Conservation (phyloP, 2,888 invertebrate genomes). For the Lepidochrysops patricia region DNA sequence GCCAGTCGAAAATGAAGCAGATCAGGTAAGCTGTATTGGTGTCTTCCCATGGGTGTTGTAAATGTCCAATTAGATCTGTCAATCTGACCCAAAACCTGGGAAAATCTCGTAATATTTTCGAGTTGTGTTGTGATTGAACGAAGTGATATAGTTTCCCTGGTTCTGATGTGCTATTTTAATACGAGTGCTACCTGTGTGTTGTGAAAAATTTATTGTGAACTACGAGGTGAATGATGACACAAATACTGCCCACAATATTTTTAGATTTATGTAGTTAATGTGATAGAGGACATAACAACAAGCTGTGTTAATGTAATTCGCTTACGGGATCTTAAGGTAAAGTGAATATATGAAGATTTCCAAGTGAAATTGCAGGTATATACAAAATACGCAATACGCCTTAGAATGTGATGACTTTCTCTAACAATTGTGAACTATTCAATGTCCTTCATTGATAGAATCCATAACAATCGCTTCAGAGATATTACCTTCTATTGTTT, state of each 20-base stretch:
- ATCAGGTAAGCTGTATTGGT: conserved; percentile 62
- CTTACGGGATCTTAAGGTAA: not conserved
- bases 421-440: conserved; percentile 33
- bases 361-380: not conserved
- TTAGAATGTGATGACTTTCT: conserved; percentile 42
- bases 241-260: conserved; percentile 67
- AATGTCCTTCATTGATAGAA: conserved; percentile 39
- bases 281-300: conserved; percentile 60
- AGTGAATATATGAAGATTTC: not conserved
- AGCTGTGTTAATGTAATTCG: conserved; percentile 23
- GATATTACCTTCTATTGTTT: not conserved
- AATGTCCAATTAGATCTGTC: conserved; percentile 62
- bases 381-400: conserved; percentile 25
- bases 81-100: conserved; percentile 64
- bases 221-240: conserved; percentile 53
- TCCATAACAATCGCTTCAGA: conserved; percentile 22
- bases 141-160: conserved; percentile 17
- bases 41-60: conserved; percentile 58
- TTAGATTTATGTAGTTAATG: conserved; percentile 68
- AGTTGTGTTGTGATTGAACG: conserved; percentile 30
- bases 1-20: conserved; percentile 69
- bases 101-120: conserved; percentile 42
- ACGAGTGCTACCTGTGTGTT: conserved; percentile 13
- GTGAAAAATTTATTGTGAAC: conserved; percentile 24
- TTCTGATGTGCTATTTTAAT: conserved; percentile 4